phyloP scores from a whole-genome alignment of 1,140 invertebrate species.

The Drosophila pseudoobscura region DNA sequence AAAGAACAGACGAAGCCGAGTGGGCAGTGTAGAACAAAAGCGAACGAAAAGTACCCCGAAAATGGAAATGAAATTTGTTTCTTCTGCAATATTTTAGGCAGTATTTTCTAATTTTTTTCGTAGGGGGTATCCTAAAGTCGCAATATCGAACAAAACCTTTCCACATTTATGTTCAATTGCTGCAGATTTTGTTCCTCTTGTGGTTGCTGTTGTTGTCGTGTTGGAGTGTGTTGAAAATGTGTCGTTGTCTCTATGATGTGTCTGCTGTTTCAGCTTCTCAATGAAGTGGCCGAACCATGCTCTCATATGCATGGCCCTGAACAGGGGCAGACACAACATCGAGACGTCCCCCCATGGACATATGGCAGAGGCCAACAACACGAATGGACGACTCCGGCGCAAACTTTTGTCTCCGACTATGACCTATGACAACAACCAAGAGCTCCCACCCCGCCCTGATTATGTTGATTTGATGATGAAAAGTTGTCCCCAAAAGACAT shows the following conservation, averaged over 20 bases:
- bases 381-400: background rate
- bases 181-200: slow-evolving; percentile 4
- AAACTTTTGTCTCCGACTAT: slow-evolving; percentile 1
- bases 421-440: slow-evolving; percentile 11
- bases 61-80: too few species aligned
- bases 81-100: too few species aligned
- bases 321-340: slow-evolving; percentile 18
- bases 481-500: slow-evolving; percentile 17
- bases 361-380: slow-evolving; percentile 7
- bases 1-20: too few species aligned
- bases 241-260: slow-evolving; percentile 44
- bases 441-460: slow-evolving; percentile 8
- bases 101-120: too few species aligned
- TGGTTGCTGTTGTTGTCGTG: slow-evolving; percentile 20
- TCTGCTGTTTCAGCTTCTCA: slow-evolving; percentile 7
- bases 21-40: too few species aligned
- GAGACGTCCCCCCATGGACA: slow-evolving; percentile 1
- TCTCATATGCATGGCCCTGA: slow-evolving; percentile 22
- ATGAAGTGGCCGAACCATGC: background rate
- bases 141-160: too few species aligned
- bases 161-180: background rate
- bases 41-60: too few species aligned
- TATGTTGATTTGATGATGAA: slow-evolving; percentile 49
- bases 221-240: slow-evolving; percentile 56
- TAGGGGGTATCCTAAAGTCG: too few species aligned